Conservation (phyloP, 2,888 invertebrate species). For the Subacronicta megacephala region DNA sequence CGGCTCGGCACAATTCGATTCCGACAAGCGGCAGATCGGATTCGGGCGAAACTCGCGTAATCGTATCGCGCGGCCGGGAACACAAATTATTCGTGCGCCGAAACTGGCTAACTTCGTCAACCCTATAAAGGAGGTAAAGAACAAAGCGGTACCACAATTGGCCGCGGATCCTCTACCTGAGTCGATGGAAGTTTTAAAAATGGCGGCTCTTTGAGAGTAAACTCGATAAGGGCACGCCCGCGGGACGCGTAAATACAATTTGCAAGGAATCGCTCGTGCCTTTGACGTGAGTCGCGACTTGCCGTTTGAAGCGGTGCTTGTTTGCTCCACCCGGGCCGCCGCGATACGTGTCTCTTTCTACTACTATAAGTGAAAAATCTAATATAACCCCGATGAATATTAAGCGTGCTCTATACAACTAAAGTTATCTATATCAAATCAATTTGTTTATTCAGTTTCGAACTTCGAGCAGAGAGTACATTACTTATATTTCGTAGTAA, state of each 20-base stretch:
- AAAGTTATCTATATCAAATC: constrained; percentile 37
- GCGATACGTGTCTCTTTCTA: constrained; percentile 44
- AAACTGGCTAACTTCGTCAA: constrained; percentile 87
- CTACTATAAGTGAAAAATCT: constrained; percentile 52
- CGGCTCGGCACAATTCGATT: constrained; percentile 78
- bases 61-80: constrained; percentile 84
- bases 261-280: constrained; percentile 84
- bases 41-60: constrained; percentile 82
- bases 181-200: constrained; percentile 87
- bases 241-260: constrained; percentile 89
- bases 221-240: constrained; percentile 85
- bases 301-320: constrained; percentile 77
- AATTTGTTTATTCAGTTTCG: constrained; percentile 37
- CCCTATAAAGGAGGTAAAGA: constrained; percentile 85
- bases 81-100: constrained; percentile 87
- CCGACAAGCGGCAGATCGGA: constrained; percentile 78
- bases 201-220: constrained; percentile 87
- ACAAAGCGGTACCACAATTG: constrained; percentile 89
- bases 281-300: constrained; percentile 80
- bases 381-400: constrained; percentile 53
- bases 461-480: constrained; percentile 16
- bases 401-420: constrained; percentile 43
- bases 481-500: too few species aligned
- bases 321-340: constrained; percentile 50
- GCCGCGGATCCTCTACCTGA: constrained; percentile 80